phyloP scores from a whole-genome alignment of 2,797 vertebrate genomes.

The Tinamus major region DNA sequence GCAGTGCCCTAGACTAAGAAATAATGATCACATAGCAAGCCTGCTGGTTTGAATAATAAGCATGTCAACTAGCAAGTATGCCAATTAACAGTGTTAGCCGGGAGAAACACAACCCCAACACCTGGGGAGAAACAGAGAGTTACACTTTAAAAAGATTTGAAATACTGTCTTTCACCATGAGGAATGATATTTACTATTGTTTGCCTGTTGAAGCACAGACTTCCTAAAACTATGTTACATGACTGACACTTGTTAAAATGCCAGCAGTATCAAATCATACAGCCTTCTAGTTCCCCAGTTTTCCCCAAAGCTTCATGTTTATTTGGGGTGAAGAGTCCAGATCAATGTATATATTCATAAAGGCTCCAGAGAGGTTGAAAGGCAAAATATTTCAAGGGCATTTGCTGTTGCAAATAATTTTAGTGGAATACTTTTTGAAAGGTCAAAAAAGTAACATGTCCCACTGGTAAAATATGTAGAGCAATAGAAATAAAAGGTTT shows the following conservation, averaged over 20 bases:
- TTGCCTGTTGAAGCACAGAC: neutral
- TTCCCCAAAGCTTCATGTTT: neutral
- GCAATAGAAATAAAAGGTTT: neutral
- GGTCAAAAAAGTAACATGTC: neutral
- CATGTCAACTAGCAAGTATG: neutral
- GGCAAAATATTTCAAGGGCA: neutral
- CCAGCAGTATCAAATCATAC: neutral
- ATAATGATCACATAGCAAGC: fast-evolving
- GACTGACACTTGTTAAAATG: neutral
- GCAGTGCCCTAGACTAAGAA: neutral
- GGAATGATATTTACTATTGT: neutral
- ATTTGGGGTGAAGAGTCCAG: neutral
- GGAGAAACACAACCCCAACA: neutral
- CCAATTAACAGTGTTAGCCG: neutral
- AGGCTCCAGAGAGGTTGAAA: neutral
- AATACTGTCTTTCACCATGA: neutral
- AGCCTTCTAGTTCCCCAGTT: neutral
- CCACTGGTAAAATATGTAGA: neutral
- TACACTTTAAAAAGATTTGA: neutral
- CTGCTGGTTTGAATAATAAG: neutral
- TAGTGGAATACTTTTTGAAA: neutral
- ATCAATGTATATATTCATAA: neutral
- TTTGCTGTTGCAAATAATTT: neutral
- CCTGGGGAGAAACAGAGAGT: fast-evolving
- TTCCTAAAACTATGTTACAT: neutral